These are phyloP conservation scores for Myripristis jacobus DNA, from an alignment of 2,797 vertebrate species.

Conservation along the genomic window DNA sequence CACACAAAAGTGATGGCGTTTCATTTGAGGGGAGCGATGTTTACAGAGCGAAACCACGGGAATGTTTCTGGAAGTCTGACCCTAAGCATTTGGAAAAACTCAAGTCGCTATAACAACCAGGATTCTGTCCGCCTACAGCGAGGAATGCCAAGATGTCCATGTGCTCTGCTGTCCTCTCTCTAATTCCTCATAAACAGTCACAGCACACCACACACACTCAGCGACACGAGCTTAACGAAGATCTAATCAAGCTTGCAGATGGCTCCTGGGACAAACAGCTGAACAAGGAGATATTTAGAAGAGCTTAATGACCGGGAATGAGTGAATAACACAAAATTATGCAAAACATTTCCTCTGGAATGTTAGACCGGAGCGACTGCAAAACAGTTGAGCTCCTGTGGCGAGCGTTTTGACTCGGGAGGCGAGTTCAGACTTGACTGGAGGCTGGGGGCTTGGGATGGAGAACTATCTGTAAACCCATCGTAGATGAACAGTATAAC, in stretches of 20 bases:
- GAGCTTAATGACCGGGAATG: not conserved
- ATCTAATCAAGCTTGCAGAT: slow-evolving; percentile 49
- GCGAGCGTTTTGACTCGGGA: not conserved
- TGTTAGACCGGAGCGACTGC: not conserved
- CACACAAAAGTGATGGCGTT: slow-evolving; percentile 11
- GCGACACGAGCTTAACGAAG: slow-evolving; percentile 33
- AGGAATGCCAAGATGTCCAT: slow-evolving; percentile 35
- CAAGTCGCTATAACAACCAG: slow-evolving; percentile 31
- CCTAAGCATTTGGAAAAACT: slow-evolving; percentile 23
- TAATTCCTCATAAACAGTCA: slow-evolving; percentile 21
- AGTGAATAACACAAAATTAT: slow-evolving; percentile 16
- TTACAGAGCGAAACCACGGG: slow-evolving; percentile 62
- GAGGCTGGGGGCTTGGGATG: not conserved
- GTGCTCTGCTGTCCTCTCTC: not conserved
- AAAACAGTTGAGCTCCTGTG: not conserved
- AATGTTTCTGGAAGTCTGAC: slow-evolving; percentile 65
- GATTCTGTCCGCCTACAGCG: slow-evolving; percentile 42
- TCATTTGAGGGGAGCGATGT: slow-evolving; percentile 12
- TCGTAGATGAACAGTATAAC: not conserved
- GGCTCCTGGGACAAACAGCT: slow-evolving; percentile 28
- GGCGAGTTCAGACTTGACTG: slow-evolving; percentile 40
- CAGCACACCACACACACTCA: slow-evolving; percentile 14
- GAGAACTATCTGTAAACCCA: slow-evolving; percentile 20
- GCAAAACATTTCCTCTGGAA: slow-evolving; percentile 20
- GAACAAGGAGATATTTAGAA: slow-evolving; percentile 20